Percentiles rank a stretch among this genome's conserved stretches.
Evolutionary conservation across 1,140 invertebrate species (phyloP).

Genomic region (Brachionus angularis): DNA sequence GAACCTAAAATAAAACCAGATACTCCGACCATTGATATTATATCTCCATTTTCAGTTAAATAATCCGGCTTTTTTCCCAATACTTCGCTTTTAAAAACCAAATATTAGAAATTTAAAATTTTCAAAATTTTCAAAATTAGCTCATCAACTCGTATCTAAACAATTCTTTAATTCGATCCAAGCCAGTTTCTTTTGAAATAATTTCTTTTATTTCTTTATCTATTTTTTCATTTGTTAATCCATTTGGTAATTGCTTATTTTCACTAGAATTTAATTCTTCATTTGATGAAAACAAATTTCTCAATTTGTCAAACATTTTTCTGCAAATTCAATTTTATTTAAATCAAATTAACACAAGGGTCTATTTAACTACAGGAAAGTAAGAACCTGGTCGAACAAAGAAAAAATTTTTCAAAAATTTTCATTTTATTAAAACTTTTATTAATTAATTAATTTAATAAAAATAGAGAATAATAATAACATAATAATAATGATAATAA

Average conservation of each 20-base stretch:
- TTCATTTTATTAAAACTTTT: too few species aligned
- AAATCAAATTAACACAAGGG: too few species aligned
- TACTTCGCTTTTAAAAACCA: background rate
- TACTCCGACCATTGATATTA: constrained; percentile 9
- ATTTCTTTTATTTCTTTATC: background rate
- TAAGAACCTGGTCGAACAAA: too few species aligned
- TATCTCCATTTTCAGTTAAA: constrained; percentile 21
- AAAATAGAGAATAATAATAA: background rate
- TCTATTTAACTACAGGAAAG: too few species aligned
- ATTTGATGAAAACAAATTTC: background rate
- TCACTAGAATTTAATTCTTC: background rate
- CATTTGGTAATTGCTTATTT: background rate
- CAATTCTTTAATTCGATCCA: constrained; percentile 10
- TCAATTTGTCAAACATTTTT: background rate
- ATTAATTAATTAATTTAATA: too few species aligned
- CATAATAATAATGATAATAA: background rate
- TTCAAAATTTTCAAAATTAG: background rate
- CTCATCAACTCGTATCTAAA: background rate
- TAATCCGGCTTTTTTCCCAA: background rate
- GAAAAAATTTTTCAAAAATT: too few species aligned
- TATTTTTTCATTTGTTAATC: background rate
- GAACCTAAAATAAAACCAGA: constrained; percentile 33
- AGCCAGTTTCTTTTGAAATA: background rate
- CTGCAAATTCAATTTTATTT: too few species aligned
- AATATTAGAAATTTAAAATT: background rate